phyloP scores from a whole-genome alignment of 2,888 invertebrate genomes.

The Cheilosia scutellata region DNA sequence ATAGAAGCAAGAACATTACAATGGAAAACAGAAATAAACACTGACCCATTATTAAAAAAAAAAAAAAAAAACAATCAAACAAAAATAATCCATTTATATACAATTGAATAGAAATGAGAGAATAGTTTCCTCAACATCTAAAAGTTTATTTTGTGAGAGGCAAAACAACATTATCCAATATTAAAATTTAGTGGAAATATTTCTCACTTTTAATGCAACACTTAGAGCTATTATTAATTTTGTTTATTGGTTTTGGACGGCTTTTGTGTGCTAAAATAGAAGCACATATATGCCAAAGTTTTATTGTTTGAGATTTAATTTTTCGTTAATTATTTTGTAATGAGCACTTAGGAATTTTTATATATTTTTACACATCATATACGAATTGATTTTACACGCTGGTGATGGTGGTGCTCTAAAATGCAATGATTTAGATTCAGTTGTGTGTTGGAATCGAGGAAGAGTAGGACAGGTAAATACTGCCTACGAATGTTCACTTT shows the following conservation, averaged over 20 bases:
- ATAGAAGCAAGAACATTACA: neutral
- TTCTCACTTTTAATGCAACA: constrained; percentile 21
- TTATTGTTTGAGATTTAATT: constrained; percentile 26
- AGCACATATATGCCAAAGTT: constrained; percentile 51
- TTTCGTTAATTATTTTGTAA: constrained; percentile 1
- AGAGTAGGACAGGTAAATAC: too few species aligned
- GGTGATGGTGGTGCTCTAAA: neutral
- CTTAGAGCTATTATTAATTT: constrained; percentile 5
- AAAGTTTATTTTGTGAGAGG: too few species aligned
- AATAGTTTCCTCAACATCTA: too few species aligned
- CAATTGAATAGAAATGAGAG: neutral
- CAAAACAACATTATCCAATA: neutral
- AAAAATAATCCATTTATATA: neutral
- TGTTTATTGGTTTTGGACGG: constrained; percentile 40
- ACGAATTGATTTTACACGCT: neutral
- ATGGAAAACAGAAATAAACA: constrained; percentile 3
- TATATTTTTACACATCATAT: neutral
- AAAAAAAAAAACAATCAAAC: constrained; percentile 5
- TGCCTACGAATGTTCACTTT: too few species aligned
- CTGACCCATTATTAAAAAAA: constrained; percentile 12
- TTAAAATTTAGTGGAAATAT: constrained; percentile 29
- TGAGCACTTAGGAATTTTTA: constrained; percentile 28
- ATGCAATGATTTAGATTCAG: too few species aligned
- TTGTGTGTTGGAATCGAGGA: too few species aligned
- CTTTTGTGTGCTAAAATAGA: constrained; percentile 50